Conservation (phyloP, 2,113 vertebrate species). For the Nerophis lumbriciformis region DNA sequence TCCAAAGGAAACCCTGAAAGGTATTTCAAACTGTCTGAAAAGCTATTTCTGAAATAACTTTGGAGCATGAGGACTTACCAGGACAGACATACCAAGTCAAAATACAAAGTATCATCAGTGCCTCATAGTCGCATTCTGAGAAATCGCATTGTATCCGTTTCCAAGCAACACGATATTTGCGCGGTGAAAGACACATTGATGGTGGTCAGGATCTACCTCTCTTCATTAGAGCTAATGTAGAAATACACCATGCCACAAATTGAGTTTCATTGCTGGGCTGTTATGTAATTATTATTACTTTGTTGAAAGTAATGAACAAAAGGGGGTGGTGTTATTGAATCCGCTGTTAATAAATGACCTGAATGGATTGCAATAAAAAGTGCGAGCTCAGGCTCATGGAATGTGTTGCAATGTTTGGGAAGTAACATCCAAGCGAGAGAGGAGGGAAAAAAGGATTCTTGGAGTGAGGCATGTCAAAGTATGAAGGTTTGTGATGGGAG, state of each 20-base stretch:
- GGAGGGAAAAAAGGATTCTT: constrained; percentile 15
- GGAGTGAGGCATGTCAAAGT: constrained; percentile 37
- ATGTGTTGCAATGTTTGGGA: constrained; percentile 12
- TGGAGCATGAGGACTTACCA: constrained; percentile 13
- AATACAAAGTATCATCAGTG: constrained; percentile 19
- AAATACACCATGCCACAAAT: constrained; percentile 20
- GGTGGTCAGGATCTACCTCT: constrained; percentile 18
- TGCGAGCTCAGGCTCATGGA: constrained; percentile 9
- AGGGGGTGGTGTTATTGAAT: constrained; percentile 24
- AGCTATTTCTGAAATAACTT: constrained; percentile 27
- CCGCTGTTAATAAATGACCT: constrained; percentile 21
- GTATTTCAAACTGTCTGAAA: constrained; percentile 4
- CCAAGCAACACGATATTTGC: constrained; percentile 27
- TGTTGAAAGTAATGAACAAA: constrained; percentile 37
- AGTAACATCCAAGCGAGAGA: background rate
- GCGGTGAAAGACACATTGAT: constrained; percentile 23
- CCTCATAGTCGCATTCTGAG: constrained; percentile 2
- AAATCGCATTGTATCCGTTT: constrained; percentile 15
- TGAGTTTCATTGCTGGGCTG: constrained; percentile 24
- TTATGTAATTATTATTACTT: constrained; percentile 27
- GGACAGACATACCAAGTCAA: constrained; percentile 9
- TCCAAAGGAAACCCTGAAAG: too few species aligned
- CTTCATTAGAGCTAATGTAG: constrained; percentile 26
- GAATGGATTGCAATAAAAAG: background rate
- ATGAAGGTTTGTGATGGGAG: constrained; percentile 44